Conservation (phyloP, 64 coral and sea anemone species). For the Cladopsammia gracilis region DNA sequence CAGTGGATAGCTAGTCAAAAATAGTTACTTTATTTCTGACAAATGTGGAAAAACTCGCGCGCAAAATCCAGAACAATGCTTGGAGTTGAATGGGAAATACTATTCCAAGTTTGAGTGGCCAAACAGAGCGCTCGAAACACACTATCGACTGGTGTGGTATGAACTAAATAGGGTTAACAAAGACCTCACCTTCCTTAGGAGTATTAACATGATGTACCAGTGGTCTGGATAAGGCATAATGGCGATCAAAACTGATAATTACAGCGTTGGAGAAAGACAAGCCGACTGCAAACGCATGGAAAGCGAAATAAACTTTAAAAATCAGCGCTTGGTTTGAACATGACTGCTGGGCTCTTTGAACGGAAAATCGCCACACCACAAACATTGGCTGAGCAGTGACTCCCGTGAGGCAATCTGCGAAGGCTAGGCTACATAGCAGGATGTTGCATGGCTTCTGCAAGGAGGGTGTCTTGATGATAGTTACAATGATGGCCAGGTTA, state of each 20-base stretch:
- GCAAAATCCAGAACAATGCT: too few species aligned
- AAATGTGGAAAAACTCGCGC: too few species aligned
- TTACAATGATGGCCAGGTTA: constrained; percentile 26
- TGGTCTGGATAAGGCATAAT: constrained; percentile 9
- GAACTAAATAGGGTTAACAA: background rate
- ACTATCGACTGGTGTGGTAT: too few species aligned
- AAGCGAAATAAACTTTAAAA: background rate
- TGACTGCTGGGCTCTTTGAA: background rate
- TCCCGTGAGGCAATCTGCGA: constrained; percentile 18
- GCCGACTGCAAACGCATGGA: background rate
- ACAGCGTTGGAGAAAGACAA: background rate
- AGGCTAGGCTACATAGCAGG: constrained; percentile 25
- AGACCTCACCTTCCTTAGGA: background rate
- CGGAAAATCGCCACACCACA: background rate
- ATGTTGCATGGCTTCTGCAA: background rate
- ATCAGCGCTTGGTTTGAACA: constrained; percentile 20
- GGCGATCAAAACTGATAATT: constrained; percentile 1
- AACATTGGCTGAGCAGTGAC: background rate
- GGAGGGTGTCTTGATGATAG: background rate
- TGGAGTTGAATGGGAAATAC: too few species aligned
- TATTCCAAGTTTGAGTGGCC: too few species aligned
- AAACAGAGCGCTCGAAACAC: too few species aligned
- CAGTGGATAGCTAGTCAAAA: too few species aligned
- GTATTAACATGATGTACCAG: background rate
- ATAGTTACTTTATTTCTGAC: too few species aligned